Conservation (phyloP, 2,888 invertebrate genomes). For the Polyommatus icarus region DNA sequence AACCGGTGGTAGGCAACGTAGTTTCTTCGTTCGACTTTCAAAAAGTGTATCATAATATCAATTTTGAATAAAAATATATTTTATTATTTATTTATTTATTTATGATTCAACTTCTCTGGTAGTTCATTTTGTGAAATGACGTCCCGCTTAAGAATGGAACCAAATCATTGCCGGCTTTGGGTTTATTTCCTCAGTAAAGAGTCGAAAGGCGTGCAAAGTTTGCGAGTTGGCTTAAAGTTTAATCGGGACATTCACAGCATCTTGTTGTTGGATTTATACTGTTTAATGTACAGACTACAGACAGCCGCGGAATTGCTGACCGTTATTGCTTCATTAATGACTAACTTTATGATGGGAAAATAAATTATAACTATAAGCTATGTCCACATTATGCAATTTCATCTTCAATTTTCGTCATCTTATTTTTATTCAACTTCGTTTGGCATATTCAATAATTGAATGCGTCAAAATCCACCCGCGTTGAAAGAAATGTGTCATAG, state of each 20-base stretch:
- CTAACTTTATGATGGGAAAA: constrained; percentile 16
- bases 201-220: constrained; percentile 47
- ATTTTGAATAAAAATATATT: too few species aligned
- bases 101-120: background rate
- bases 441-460: too few species aligned
- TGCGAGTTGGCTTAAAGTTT: constrained; percentile 45
- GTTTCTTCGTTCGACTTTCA: too few species aligned
- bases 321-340: constrained; percentile 3
- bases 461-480: too few species aligned
- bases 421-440: too few species aligned
- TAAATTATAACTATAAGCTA: too few species aligned
- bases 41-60: too few species aligned
- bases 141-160: constrained; percentile 34
- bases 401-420: too few species aligned
- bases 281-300: constrained; percentile 30
- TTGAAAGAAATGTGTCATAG: too few species aligned
- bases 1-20: too few species aligned
- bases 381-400: too few species aligned
- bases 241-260: constrained; percentile 42
- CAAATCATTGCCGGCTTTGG: constrained; percentile 31
- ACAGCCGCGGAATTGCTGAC: constrained; percentile 25
- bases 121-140: background rate
- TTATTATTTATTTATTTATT: too few species aligned
- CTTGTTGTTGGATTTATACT: constrained; percentile 38
- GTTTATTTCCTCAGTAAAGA: constrained; percentile 43